Base-by-base conservation (phyloP, 1,140 invertebrate species). In the Drosophila sulfurigaster region DNA sequence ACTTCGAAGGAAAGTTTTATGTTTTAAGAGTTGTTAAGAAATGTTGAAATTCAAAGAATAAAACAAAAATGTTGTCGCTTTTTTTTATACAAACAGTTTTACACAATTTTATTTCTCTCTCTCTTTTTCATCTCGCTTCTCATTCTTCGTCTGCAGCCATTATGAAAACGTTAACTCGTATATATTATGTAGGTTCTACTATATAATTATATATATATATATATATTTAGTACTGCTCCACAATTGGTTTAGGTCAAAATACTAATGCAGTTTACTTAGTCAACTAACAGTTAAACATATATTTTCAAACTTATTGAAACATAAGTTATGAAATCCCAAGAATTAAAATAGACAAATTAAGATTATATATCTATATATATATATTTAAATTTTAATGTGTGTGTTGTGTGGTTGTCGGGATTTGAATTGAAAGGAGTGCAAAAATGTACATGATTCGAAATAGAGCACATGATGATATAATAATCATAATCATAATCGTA, bases 31-130 rank as follows among this genome's bases (percentile, higher is more conserved):
- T 7, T 20, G 30, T 25, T 48, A 10, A 15, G 35, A 51, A 41
- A 54, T 1, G 28, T 1, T 16, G 8, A 7, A 77, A 72, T 41
- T 20, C 1, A 25, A 25, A 7, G 11, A 77, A 78, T 68, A 68
- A 78, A 78, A 74, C 63, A 64, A 78, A 48, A 72, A 59, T 25
- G 8, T 49, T 72, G 45, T 30, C 15, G 38, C 48, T 73, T 62
- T 74, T 62, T 74, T 75, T 74, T 77, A 73, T 78, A 78, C 75
- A 78, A 78, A 78, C 75, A 78, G 75, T 58, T 78, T 78, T 78
- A 78, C 75, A 78, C 54, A 74, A 52, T 64, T 75, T 72, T 76
- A 59, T 64, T 75, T 66, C 70, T 35, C 38, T 35, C 30, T 32
- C 20, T 46, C 3, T 64, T 52, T 38, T 25, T 25, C 35, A 32